Conservation (phyloP, 2,113 vertebrate genomes). For the Varanus komodoensis region DNA sequence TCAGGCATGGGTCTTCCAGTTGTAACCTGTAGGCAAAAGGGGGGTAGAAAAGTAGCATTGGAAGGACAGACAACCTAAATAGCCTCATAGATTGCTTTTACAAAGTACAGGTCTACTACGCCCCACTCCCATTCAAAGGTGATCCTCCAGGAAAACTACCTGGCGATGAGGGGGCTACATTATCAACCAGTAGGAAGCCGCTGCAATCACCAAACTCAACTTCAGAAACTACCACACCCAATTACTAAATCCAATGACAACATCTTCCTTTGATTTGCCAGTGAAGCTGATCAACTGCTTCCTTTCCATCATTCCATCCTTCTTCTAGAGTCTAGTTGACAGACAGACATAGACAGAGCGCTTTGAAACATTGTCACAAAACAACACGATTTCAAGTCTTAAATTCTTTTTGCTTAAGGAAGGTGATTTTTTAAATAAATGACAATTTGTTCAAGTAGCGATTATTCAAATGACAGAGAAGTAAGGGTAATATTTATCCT, state of each 20-base stretch:
- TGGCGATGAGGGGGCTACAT: not conserved
- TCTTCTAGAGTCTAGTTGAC: conserved; percentile 52
- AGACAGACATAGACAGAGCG: conserved; percentile 70
- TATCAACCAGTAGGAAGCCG: not conserved
- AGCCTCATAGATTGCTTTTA: no score
- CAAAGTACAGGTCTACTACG: no score
- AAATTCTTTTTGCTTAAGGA: conserved; percentile 26
- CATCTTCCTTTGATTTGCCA: conserved; percentile 45
- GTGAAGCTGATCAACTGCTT: conserved; percentile 40
- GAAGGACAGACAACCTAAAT: not conserved
- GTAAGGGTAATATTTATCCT: conserved; percentile 11
- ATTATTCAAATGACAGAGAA: conserved; percentile 41
- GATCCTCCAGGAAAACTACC: not conserved
- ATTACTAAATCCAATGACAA: not conserved
- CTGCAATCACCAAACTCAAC: no score
- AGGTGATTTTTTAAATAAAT: conserved; percentile 13
- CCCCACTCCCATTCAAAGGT: not conserved
- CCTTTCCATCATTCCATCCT: conserved; percentile 61
- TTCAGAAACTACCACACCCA: not conserved
- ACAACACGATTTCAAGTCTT: conserved; percentile 46
- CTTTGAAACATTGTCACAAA: conserved; percentile 58
- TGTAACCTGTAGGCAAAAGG: not conserved
- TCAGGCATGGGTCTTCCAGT: not conserved
- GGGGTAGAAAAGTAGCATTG: not conserved
- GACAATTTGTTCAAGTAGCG: conserved; percentile 58